Conservation (phyloP, 2,113 vertebrate species). For the Campylorhamphus procurvoides region DNA sequence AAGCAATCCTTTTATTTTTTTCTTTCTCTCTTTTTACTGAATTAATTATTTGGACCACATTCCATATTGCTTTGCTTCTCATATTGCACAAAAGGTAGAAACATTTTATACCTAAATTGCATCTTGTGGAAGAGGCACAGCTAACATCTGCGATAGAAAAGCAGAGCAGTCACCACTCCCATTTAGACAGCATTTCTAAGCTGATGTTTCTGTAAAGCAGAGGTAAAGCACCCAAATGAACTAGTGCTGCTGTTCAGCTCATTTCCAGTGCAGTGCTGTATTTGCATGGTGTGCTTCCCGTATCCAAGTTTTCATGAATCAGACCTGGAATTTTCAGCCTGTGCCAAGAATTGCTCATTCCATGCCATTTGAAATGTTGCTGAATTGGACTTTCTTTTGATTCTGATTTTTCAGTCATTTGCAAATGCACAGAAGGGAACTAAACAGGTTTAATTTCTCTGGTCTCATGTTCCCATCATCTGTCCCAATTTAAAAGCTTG, state of each 20-base stretch:
- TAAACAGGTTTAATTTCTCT: slow-evolving; percentile 9
- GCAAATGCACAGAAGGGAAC: not conserved
- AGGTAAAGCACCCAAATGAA: rapidly evolving
- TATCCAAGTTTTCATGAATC: not conserved
- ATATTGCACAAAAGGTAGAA: not conserved
- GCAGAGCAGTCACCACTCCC: not conserved
- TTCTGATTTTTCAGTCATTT: not conserved
- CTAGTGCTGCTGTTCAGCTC: not conserved
- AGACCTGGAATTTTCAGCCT: slow-evolving; percentile 3
- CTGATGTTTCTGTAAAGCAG: not conserved
- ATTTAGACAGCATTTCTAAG: not conserved
- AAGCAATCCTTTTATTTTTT: not conserved
- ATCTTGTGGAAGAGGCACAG: not conserved
- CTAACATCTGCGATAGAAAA: not conserved
- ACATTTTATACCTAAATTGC: not conserved
- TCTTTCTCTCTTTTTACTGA: not conserved
- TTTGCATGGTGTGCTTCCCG: not conserved
- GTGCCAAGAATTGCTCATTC: slow-evolving; percentile 5
- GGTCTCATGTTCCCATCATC: not conserved
- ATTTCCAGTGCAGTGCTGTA: not conserved
- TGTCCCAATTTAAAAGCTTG: not conserved
- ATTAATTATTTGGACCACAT: not conserved
- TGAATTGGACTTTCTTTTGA: not conserved
- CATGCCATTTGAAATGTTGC: not conserved
- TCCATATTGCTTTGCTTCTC: not conserved